Evolutionary conservation across 1,140 invertebrate genomes (phyloP).

Genomic region (Plutomurus gul): DNA sequence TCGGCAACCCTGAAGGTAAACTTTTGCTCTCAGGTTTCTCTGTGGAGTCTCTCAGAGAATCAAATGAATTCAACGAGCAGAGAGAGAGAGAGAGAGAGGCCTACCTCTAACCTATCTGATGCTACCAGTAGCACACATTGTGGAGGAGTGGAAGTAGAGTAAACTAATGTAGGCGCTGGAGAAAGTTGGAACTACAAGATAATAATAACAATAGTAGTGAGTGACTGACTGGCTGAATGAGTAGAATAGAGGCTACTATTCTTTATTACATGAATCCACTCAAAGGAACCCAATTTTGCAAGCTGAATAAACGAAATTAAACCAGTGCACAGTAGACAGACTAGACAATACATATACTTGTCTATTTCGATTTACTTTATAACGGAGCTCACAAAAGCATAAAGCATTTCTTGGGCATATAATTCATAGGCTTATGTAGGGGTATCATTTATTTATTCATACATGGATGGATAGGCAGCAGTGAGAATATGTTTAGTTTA

Average conservation of each 20-base stretch:
- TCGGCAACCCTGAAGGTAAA: conserved; percentile 14
- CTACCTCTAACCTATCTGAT: no score
- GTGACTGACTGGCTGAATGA: not conserved
- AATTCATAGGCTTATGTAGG: no score
- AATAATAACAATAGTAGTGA: conserved; percentile 21
- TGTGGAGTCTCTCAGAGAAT: no score
- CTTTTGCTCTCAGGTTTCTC: no score
- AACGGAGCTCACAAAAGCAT: no score
- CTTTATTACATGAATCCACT: conserved; percentile 20
- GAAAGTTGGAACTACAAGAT: conserved; percentile 2
- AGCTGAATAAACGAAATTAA: conserved; percentile 21
- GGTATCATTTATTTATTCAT: no score
- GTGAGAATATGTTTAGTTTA: no score
- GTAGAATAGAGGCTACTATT: conserved; percentile 1
- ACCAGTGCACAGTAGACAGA: not conserved
- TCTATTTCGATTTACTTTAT: conserved; percentile 5
- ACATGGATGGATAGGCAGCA: no score
- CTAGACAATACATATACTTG: not conserved
- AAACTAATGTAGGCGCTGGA: no score
- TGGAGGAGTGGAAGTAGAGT: not conserved
- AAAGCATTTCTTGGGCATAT: no score
- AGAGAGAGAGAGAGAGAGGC: no score
- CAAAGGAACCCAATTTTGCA: conserved; percentile 24
- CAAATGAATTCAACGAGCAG: no score
- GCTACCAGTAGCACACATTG: not conserved